Base-by-base conservation (phyloP, 37 sponge, comb jelly and placozoan genomes). In the Beroe forskalii region DNA sequence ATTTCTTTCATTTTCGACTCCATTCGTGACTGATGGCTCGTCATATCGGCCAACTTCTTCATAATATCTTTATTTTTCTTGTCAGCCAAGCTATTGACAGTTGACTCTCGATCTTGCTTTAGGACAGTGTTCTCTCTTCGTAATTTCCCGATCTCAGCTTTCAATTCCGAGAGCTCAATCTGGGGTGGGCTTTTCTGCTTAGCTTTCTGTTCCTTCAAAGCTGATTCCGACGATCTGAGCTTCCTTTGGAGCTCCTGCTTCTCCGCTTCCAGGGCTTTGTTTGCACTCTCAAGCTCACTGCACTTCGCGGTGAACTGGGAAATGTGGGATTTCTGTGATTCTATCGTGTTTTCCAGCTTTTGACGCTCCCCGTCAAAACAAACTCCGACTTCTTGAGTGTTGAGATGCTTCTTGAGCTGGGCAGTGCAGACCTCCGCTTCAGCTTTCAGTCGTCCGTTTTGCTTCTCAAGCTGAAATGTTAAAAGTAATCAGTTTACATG, bases 31-130 rank as follows among this genome's bases (percentile, higher is more conserved):
- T 69, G 72, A 28, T 35, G 12, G 17, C 32, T 31, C 19, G 38
- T 69, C 86, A 80, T 80, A 42, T 12, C 55, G 2, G 86, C 35
- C 6, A 80, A 48, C 30, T 44, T 41, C 55, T 41, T 44, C 24
- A 37, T 42, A 20, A 80, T 41, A 44, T 80, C 86, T 80, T 80
- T 35, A 23, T 80, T 80, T 25, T 80, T 80, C 27, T 27, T 80
- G 27, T 80, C 86, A 80, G 86, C 86, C 2, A 80, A 25, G 12
- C 31, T 44, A 38, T 80, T 80, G 9, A 80, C 30, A 23, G 44
- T 43, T 6, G 37, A 22, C 28, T 80, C 86, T 41, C 31, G n/a
- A 25, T 24, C n/a, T 32, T 80, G n/a, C 27, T 80, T 41, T 14
- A 80, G 40, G 24, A 6, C 12, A 27, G 86, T 80, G 48, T 80